These are phyloP conservation scores for Scolopax bukidnonensis DNA, from an alignment of 2,797 vertebrate genomes.

Conservation along the genomic window DNA sequence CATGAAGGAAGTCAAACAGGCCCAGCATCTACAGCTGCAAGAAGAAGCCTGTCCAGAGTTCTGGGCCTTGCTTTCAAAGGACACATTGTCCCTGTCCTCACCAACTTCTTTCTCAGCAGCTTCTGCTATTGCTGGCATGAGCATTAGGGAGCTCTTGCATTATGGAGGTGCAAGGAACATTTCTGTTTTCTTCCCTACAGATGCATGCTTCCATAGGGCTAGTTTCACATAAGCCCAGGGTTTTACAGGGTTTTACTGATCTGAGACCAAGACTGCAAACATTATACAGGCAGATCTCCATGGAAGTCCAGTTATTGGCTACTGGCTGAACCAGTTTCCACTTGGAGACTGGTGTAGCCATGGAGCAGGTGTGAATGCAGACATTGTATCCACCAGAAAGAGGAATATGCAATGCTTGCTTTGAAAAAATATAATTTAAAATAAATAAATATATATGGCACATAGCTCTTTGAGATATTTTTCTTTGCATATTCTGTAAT, in stretches of 20 bases:
- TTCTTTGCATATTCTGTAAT: background rate
- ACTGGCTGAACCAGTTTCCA: conserved; percentile 6
- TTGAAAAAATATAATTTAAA: background rate
- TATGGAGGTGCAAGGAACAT: background rate
- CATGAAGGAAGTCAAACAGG: background rate
- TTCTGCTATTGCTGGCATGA: background rate
- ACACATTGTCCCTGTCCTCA: background rate
- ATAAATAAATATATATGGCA: background rate
- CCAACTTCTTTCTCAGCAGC: background rate
- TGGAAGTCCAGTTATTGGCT: background rate
- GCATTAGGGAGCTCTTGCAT: background rate
- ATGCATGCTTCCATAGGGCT: background rate
- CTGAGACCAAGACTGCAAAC: background rate
- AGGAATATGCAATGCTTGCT: background rate
- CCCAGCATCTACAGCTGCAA: background rate
- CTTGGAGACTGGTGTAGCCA: background rate
- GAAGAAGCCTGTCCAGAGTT: background rate
- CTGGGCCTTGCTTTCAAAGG: background rate
- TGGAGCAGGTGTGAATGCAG: conserved; percentile 26
- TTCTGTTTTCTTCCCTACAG: background rate
- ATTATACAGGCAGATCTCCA: conserved; percentile 21
- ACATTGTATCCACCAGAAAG: conserved; percentile 27
- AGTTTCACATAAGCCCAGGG: background rate
- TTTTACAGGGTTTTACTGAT: conserved; percentile 15
- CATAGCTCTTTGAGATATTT: background rate